Evolutionary conservation across 2,113 vertebrate genomes (phyloP).

Genomic region (Rhadina sibilatrix): DNA sequence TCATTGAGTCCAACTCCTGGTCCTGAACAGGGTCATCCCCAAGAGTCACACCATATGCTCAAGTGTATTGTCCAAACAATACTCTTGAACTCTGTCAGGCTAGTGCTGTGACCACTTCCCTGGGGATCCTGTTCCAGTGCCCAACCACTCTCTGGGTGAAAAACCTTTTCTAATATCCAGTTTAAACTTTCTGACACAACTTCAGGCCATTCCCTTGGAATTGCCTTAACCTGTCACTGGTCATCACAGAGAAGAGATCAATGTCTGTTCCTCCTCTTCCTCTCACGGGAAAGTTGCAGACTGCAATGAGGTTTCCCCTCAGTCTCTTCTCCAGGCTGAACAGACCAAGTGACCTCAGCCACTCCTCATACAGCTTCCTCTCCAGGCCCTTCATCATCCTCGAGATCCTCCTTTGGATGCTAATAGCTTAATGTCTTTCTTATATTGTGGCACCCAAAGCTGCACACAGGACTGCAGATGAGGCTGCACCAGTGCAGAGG

Average conservation of each 20-base stretch:
- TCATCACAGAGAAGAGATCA: background rate
- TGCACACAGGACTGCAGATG: background rate
- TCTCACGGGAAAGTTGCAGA: background rate
- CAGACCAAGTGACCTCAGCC: background rate
- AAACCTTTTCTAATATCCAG: background rate
- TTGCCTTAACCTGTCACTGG: background rate
- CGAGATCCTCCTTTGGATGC: accelerated
- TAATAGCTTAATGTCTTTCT: background rate
- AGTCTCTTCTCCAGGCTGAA: background rate
- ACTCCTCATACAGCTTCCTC: background rate
- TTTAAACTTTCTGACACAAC: background rate
- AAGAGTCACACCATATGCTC: background rate
- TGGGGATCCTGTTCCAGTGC: background rate
- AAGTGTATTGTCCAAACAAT: background rate
- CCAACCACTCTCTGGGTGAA: background rate
- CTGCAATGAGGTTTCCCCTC: background rate
- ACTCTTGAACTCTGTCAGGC: background rate
- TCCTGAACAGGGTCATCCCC: background rate
- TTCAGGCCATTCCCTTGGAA: background rate
- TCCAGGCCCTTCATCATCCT: background rate
- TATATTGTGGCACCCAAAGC: background rate
- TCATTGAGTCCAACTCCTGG: background rate
- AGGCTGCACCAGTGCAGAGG: background rate
- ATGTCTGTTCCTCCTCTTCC: background rate
- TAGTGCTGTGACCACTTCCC: background rate